Percentiles rank a stretch among this genome's conserved stretches.
phyloP scores from a whole-genome alignment of 2,797 vertebrate genomes.

The Onychomys leucogaster region DNA sequence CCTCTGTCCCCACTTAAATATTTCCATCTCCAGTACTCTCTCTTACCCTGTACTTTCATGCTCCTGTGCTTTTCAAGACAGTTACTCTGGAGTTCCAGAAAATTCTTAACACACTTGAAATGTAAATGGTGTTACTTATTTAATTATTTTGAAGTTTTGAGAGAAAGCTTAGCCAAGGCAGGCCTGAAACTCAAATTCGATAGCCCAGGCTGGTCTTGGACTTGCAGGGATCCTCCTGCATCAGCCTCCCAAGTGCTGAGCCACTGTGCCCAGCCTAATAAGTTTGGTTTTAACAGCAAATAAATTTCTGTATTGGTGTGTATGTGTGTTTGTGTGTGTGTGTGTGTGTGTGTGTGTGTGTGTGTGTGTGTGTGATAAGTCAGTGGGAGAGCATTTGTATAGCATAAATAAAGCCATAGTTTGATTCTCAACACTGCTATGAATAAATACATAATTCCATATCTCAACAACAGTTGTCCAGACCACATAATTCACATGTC shows the following conservation, averaged over 20 bases:
- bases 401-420: background rate
- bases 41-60: background rate
- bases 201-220: background rate
- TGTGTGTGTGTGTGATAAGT: background rate
- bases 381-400: background rate
- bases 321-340: background rate
- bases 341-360: background rate
- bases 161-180: background rate
- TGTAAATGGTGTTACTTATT: background rate
- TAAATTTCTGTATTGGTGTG: background rate
- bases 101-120: conserved; percentile 27
- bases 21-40: background rate
- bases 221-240: background rate
- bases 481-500: background rate
- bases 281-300: conserved; percentile 33
- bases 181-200: background rate
- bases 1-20: background rate
- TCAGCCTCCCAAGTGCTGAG: background rate
- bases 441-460: background rate
- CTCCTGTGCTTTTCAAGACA: background rate
- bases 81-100: background rate
- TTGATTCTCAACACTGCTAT: background rate
- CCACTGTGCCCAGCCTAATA: background rate
- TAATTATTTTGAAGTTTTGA: background rate
- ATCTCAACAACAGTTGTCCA: background rate